These are phyloP conservation scores for Choloepus didactylus DNA, from an alignment of 2,797 vertebrate genomes.

Conservation along the genomic window DNA sequence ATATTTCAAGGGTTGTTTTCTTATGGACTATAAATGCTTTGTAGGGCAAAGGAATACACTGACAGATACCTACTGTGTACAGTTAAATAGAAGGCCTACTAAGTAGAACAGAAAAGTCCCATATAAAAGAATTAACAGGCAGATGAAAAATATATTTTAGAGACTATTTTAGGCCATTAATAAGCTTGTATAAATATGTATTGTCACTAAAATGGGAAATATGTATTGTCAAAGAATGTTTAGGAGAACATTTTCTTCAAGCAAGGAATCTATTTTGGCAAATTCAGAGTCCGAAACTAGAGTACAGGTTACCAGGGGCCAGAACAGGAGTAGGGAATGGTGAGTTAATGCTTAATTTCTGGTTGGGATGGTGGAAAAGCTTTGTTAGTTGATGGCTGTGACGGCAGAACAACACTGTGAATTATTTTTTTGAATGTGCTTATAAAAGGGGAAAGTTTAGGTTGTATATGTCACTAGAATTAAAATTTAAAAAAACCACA, in stretches of 20 bases:
- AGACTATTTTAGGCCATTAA: constrained; percentile 2
- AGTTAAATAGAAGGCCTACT: not conserved
- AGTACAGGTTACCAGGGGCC: no score
- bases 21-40: not conserved
- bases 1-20: not conserved
- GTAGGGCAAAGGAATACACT: not conserved
- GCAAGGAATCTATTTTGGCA: not conserved
- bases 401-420: no score
- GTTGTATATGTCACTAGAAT: no score
- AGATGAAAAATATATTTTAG: not conserved
- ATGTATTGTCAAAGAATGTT: not conserved
- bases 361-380: no score
- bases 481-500: no score
- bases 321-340: no score
- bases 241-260: not conserved
- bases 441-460: no score
- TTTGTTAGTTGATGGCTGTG: no score
- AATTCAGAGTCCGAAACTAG: no score
- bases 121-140: not conserved
- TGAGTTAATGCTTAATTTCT: no score
- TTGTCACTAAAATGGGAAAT: not conserved
- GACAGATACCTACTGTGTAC: not conserved
- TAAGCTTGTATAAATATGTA: not conserved
- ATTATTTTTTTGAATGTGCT: no score
- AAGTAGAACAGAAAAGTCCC: no score